phyloP scores from a whole-genome alignment of 2,888 invertebrate genomes.

The Anticlea derivata region DNA sequence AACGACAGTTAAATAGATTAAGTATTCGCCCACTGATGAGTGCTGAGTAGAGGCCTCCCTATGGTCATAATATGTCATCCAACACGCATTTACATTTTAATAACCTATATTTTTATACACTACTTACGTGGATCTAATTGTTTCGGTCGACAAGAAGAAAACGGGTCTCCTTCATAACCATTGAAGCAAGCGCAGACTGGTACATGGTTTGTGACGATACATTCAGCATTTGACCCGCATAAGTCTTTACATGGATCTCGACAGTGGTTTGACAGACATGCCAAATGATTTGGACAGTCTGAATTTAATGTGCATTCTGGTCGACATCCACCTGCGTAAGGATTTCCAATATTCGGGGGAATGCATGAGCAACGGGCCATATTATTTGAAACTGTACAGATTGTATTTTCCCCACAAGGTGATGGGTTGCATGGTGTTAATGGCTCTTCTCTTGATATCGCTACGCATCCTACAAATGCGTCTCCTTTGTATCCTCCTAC shows the following conservation, averaged over 20 bases:
- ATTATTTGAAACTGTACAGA: conserved; percentile 88
- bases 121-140: conserved; percentile 83
- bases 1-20: too few species aligned
- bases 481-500: conserved; percentile 91
- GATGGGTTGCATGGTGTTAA: conserved; percentile 89
- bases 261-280: conserved; percentile 93
- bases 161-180: conserved; percentile 93
- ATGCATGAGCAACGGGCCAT: conserved; percentile 92
- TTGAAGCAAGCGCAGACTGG: conserved; percentile 91
- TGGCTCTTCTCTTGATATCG: conserved; percentile 69
- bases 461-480: conserved; percentile 91
- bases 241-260: conserved; percentile 93
- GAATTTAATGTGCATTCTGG: conserved; percentile 93
- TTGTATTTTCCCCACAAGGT: conserved; percentile 93
- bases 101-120: neutral
- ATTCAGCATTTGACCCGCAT: conserved; percentile 93
- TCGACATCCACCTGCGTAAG: conserved; percentile 92
- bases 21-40: too few species aligned
- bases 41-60: too few species aligned
- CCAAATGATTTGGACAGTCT: conserved; percentile 90
- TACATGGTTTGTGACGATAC: conserved; percentile 91
- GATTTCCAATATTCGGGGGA: conserved; percentile 94
- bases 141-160: conserved; percentile 87
- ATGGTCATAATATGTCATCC: too few species aligned
- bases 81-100: too few species aligned